Conservation (phyloP, 2,797 vertebrate genomes). For the Periparus ater region DNA sequence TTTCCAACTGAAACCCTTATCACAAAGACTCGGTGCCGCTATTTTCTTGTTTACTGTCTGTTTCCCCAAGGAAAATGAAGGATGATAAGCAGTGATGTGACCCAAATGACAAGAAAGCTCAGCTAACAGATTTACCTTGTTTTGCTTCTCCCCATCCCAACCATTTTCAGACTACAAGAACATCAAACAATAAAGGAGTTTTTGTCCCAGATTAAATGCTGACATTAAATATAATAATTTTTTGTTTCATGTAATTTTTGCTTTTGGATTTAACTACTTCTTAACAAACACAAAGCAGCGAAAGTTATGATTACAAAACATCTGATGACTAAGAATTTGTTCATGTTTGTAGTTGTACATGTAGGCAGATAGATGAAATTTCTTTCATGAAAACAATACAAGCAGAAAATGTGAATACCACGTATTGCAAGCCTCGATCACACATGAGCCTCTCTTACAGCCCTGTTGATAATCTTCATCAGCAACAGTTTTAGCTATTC, state of each 20-base stretch:
- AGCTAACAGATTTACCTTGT: background rate
- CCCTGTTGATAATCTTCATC: background rate
- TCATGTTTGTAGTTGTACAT: background rate
- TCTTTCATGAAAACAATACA: background rate
- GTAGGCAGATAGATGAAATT: background rate
- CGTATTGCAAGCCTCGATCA: background rate
- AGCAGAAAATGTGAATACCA: background rate
- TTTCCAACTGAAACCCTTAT: background rate
- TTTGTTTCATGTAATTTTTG: background rate
- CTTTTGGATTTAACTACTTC: background rate
- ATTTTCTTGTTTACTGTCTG: background rate
- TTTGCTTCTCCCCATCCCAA: background rate
- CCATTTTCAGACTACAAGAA: background rate
- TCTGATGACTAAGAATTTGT: background rate
- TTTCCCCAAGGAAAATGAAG: background rate
- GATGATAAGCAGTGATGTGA: background rate
- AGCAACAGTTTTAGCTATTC: conserved; percentile 10
- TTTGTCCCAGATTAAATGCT: background rate
- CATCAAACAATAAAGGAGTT: background rate
- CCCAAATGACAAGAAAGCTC: background rate
- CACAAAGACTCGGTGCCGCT: background rate
- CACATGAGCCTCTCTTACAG: background rate
- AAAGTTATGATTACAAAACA: background rate
- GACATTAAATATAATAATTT: background rate
- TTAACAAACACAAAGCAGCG: background rate